phyloP scores from a whole-genome alignment of 2,888 invertebrate genomes.

The Aphodius sticticus region DNA sequence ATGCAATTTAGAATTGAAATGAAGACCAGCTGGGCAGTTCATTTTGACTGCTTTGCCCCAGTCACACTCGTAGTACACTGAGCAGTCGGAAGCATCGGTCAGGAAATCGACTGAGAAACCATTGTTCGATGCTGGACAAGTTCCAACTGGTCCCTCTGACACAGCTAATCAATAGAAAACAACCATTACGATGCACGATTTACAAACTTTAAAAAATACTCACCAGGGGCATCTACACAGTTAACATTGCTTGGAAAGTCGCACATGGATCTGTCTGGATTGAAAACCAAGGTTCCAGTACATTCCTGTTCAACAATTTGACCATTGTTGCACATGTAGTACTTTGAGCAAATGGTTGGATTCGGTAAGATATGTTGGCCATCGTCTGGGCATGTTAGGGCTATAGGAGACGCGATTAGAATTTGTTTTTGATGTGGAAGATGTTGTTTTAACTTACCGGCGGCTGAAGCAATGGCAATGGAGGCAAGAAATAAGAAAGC shows the following conservation, averaged over 20 bases:
- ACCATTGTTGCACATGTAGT: not conserved
- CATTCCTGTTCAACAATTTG: not conserved
- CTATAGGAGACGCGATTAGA: no score
- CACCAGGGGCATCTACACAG: not conserved
- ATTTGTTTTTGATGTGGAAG: no score
- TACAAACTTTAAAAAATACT: no score
- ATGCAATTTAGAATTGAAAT: not conserved
- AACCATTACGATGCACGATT: no score
- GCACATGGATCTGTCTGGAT: not conserved
- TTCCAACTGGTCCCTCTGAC: not conserved
- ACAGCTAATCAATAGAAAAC: not conserved
- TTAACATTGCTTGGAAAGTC: not conserved
- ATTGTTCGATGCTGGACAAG: not conserved
- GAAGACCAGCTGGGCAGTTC: constrained; percentile 6
- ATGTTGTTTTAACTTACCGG: no score
- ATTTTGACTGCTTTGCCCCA: constrained; percentile 14
- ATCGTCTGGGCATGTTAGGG: not conserved
- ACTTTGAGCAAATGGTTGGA: not conserved
- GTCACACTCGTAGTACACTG: constrained; percentile 4
- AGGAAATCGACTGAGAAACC: not conserved
- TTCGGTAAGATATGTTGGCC: not conserved
- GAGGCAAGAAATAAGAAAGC: no score
- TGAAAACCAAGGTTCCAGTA: not conserved
- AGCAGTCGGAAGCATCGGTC: constrained; percentile 1
- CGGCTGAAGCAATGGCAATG: no score